Conservation (phyloP, 2,113 vertebrate genomes). For the Rhinogobius similis region DNA sequence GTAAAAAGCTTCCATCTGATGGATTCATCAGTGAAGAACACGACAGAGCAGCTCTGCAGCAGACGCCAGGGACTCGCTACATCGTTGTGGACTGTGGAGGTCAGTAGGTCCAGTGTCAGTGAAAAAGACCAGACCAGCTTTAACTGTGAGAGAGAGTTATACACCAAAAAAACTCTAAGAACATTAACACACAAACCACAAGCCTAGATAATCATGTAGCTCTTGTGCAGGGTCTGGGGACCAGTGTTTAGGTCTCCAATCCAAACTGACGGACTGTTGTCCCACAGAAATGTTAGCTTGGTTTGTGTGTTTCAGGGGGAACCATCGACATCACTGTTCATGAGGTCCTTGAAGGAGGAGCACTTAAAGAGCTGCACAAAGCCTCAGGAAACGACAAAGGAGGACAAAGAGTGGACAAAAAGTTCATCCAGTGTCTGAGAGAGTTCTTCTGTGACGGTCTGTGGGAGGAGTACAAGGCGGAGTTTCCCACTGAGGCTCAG, state of each 20-base stretch:
- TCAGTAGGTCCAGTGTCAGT: slow-evolving; percentile 3
- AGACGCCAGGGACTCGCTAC: slow-evolving; percentile 56
- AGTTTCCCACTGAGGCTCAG: slow-evolving; percentile 25
- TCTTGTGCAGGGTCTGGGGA: too few species aligned
- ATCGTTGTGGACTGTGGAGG: slow-evolving; percentile 67
- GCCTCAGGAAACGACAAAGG: slow-evolving; percentile 58
- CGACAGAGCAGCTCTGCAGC: slow-evolving; percentile 25
- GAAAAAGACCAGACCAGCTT: too few species aligned
- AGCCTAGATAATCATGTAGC: too few species aligned
- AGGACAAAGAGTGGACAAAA: slow-evolving; percentile 53
- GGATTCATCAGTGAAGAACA: slow-evolving; percentile 42
- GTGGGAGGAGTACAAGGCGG: slow-evolving; percentile 23
- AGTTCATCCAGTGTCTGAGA: slow-evolving; percentile 44
- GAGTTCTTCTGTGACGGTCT: slow-evolving; percentile 40
- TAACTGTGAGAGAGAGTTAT: too few species aligned
- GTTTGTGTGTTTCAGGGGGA: slow-evolving; percentile 27
- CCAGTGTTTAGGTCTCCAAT: too few species aligned
- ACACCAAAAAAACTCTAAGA: not conserved
- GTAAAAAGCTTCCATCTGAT: slow-evolving; percentile 54
- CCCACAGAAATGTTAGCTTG: not conserved
- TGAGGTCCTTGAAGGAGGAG: slow-evolving; percentile 47
- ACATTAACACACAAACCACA: not conserved
- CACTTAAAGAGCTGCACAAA: slow-evolving; percentile 58
- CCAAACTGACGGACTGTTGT: too few species aligned
- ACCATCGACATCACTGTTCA: slow-evolving; percentile 61